Evolutionary conservation across 1,140 invertebrate species (phyloP).

Genomic region (Hetaerina americana): DNA sequence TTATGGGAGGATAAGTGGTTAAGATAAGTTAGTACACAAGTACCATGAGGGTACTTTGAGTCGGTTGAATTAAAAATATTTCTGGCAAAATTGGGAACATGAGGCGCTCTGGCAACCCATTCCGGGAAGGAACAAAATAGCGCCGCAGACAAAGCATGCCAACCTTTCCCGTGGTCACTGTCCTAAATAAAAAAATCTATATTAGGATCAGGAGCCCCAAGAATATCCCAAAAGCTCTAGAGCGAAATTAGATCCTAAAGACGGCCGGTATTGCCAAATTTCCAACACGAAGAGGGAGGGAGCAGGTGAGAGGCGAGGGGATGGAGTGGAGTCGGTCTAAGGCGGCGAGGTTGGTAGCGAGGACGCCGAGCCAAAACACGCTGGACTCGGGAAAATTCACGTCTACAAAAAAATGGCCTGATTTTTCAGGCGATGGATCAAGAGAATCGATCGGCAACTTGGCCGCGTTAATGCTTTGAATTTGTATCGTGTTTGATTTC

Average conservation of each 20-base stretch:
- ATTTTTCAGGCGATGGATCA: too few species aligned
- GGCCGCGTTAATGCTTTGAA: too few species aligned
- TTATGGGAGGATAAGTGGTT: too few species aligned
- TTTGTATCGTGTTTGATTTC: too few species aligned
- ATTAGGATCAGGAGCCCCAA: not conserved
- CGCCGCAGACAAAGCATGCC: not conserved
- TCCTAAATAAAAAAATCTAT: conserved; percentile 1
- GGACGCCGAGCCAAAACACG: too few species aligned
- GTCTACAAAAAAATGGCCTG: too few species aligned
- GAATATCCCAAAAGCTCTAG: not conserved
- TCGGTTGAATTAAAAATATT: not conserved
- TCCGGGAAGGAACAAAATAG: not conserved
- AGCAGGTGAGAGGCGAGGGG: not conserved
- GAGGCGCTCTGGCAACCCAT: not conserved
- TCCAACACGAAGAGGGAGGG: not conserved
- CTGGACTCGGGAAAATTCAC: too few species aligned
- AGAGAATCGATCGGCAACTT: too few species aligned
- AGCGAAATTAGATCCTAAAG: not conserved
- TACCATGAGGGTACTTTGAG: too few species aligned
- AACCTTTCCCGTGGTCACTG: not conserved
- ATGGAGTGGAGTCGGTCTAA: too few species aligned
- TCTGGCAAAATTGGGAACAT: not conserved
- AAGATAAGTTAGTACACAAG: too few species aligned
- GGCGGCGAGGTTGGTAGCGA: too few species aligned
- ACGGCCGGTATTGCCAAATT: not conserved